Conservation (phyloP, 2,113 vertebrate species). For the Leucosticte australis region DNA sequence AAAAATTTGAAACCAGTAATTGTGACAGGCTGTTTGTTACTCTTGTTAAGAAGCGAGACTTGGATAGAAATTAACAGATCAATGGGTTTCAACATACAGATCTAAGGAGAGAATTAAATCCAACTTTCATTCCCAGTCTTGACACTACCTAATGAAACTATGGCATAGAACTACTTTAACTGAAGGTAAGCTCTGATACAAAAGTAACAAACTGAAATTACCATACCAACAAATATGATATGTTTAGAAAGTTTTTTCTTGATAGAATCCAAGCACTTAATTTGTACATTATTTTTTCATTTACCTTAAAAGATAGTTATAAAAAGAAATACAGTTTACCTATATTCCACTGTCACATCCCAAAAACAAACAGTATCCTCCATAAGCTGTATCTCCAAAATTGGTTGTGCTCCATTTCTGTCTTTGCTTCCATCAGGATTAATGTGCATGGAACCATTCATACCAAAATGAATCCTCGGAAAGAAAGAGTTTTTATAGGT, state of each 20-base stretch:
- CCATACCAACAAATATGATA: not conserved
- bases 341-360: constrained; percentile 85
- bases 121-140: not conserved
- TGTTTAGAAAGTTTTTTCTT: not conserved
- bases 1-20: not conserved
- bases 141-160: not conserved
- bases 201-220: not conserved
- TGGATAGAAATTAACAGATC: not conserved
- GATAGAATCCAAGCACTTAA: not conserved
- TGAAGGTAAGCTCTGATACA: not conserved
- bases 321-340: constrained; percentile 70
- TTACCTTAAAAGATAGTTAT: not conserved
- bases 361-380: constrained; percentile 86
- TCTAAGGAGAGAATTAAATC: not conserved
- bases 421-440: constrained; percentile 75
- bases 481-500: not conserved
- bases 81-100: not conserved
- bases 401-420: constrained; percentile 51
- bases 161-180: not conserved
- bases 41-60: not conserved
- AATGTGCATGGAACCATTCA: constrained; percentile 90
- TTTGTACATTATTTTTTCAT: not conserved
- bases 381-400: constrained; percentile 83
- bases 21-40: not conserved
- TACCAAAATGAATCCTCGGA: constrained; percentile 92